phyloP scores from a whole-genome alignment of 1,140 invertebrate species.

The Gonatopus flavifemur region DNA sequence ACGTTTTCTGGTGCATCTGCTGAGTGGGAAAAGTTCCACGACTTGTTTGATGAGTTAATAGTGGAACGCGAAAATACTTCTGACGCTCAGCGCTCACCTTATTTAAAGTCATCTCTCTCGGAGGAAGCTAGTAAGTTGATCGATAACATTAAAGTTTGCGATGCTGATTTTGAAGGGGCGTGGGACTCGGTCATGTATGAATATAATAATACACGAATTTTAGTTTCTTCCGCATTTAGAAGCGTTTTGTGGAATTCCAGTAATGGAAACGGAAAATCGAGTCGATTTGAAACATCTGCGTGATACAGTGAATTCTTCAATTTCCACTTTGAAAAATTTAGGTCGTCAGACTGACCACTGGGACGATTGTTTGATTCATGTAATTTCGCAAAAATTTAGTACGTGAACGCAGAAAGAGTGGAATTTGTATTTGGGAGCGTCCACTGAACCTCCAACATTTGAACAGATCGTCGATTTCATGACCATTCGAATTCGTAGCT shows the following conservation, averaged over 20 bases:
- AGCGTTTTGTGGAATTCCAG: neutral
- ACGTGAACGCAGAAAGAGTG: neutral
- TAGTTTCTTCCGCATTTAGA: conserved; percentile 8
- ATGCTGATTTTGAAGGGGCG: neutral
- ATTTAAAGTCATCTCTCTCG: conserved; percentile 1
- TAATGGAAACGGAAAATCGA: neutral
- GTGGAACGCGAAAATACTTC: neutral
- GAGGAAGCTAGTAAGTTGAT: neutral
- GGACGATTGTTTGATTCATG: too few species aligned
- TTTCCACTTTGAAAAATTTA: neutral
- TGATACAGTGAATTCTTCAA: neutral
- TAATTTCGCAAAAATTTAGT: conserved; percentile 3
- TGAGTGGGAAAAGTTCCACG: neutral
- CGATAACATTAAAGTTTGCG: neutral
- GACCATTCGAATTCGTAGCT: neutral
- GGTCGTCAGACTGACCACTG: too few species aligned
- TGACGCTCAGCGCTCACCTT: too few species aligned
- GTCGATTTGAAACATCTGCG: neutral
- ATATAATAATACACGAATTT: neutral
- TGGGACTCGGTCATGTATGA: neutral
- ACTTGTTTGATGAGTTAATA: neutral
- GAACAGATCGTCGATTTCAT: neutral
- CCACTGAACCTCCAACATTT: neutral
- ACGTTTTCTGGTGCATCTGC: neutral
- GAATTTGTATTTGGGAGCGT: neutral